Base-by-base conservation (phyloP, 2,797 vertebrate species). In the Sebastes cheni region DNA sequence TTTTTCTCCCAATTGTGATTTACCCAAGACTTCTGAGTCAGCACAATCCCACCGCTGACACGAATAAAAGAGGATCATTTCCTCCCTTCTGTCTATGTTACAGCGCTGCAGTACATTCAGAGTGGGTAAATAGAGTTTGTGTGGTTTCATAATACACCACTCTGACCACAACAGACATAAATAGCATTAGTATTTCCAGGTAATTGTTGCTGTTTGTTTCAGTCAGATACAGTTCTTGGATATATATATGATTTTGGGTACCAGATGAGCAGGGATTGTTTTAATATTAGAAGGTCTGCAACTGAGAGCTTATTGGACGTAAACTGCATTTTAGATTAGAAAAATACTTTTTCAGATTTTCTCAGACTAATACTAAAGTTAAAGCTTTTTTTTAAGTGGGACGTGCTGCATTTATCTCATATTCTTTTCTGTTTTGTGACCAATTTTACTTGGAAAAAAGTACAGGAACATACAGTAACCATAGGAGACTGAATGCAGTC, bases 1-100 rank as follows among this genome's bases (percentile, higher is more conserved):
- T 69, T 71, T 66, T 80, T 72, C 61, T 78, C 82, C 52, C 71
- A 52, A 23, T 56, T 56, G 59, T 34, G 72, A 90, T 91, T 88
- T 85, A 72, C 62, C 60, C 68, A 29, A 62, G 34, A 84, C 29
- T 13, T 86, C 84, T 91, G 91, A 93, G 75, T 92, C 91, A 88
- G 92, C 91, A 86, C 67, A 77, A 75, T 54, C 77, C 22, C 55
- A 55, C 77, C 8, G 2, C 70, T 85, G 78, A 85, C 46, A 54
- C 76, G 78, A 86, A 89, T 77, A 72, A 69, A 86, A 73, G 65
- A 65, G 81, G 75, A 85, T 88, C 42, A 18, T 77, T 85, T 86
- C 55, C 62, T 32, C 14, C 11, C 42, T 20, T 67, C 67, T 66
- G 66, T 83, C 46, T 60, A 8, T 79, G 62, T 80, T 72, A 82